Evolutionary conservation across 1,140 invertebrate species (phyloP).

Genomic region (Drosophila tani): DNA sequence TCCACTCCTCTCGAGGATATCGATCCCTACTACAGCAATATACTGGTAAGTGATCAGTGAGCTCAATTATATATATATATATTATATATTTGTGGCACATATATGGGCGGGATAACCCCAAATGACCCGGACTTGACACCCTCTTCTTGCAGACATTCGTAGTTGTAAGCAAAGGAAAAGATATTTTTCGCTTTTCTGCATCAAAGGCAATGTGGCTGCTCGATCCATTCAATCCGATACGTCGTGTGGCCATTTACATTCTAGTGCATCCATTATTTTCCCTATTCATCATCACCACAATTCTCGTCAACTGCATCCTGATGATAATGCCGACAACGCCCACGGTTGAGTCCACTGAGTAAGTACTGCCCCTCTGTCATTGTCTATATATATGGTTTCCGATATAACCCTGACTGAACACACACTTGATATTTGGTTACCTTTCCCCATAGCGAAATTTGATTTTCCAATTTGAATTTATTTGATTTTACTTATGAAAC

Average conservation of each 20-base stretch:
- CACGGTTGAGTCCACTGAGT: constrained; percentile 98
- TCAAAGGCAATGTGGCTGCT: constrained; percentile 97
- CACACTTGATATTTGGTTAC: constrained; percentile 33
- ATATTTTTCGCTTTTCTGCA: constrained; percentile 99
- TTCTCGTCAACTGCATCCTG: constrained; percentile 98
- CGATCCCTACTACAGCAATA: constrained; percentile 96
- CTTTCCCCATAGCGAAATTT: constrained; percentile 30
- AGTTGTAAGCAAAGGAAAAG: constrained; percentile 99
- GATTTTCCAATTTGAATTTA: constrained; percentile 1
- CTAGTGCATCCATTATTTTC: constrained; percentile 99
- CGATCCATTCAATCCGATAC: constrained; percentile 98
- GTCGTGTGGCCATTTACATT: constrained; percentile 98
- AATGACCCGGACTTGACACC: constrained; percentile 9
- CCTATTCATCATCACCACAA: constrained; percentile 98
- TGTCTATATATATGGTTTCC: not conserved
- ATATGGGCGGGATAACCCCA: not conserved
- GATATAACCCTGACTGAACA: constrained; percentile 25
- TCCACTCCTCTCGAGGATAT: constrained; percentile 98
- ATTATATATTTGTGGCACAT: not conserved
- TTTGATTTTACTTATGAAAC: constrained; percentile 9
- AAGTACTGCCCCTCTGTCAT: constrained; percentile 86
- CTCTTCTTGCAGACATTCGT: constrained; percentile 95
- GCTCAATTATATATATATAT: not conserved
- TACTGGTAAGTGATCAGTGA: constrained; percentile 90
- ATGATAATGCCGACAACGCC: constrained; percentile 98